A percentile compares a stretch with the other conserved stretches of the same genome.
Evolutionary conservation across 2,797 vertebrate species (phyloP).

Genomic region (Urocyon cinereoargenteus): DNA sequence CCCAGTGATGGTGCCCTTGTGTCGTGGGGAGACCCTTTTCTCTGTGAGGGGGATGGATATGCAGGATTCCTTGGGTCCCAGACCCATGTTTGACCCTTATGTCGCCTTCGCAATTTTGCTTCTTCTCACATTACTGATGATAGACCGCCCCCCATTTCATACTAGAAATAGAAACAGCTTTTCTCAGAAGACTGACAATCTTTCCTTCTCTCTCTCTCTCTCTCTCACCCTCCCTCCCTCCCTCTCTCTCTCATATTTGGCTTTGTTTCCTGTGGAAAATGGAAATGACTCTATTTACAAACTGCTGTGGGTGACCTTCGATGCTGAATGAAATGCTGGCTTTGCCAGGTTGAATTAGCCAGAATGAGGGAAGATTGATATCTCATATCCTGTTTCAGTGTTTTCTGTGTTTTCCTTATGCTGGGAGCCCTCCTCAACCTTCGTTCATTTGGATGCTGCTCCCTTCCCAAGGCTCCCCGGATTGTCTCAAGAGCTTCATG

Average conservation of each 20-base stretch:
- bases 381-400: slow-evolving; percentile 83
- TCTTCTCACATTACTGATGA: slow-evolving; percentile 71
- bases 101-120: neutral
- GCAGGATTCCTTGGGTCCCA: neutral
- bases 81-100: slow-evolving; percentile 26
- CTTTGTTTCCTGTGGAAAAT: slow-evolving; percentile 83
- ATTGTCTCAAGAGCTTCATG: neutral
- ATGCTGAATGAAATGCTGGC: slow-evolving; percentile 74
- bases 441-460: neutral
- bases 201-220: neutral
- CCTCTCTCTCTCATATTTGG: slow-evolving; percentile 74
- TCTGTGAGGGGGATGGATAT: neutral
- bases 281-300: slow-evolving; percentile 83
- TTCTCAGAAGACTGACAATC: slow-evolving; percentile 70
- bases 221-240: no score
- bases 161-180: slow-evolving; percentile 80
- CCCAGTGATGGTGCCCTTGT: neutral
- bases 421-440: slow-evolving; percentile 38
- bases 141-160: slow-evolving; percentile 61
- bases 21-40: neutral
- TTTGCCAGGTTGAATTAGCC: slow-evolving; percentile 49
- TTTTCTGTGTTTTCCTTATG: slow-evolving; percentile 78
- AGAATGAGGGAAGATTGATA: slow-evolving; percentile 84
- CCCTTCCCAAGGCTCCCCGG: neutral
- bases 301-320: slow-evolving; percentile 82